Base-by-base conservation (phyloP, 2,797 vertebrate genomes). In the Gobionotothen gibberifrons region DNA sequence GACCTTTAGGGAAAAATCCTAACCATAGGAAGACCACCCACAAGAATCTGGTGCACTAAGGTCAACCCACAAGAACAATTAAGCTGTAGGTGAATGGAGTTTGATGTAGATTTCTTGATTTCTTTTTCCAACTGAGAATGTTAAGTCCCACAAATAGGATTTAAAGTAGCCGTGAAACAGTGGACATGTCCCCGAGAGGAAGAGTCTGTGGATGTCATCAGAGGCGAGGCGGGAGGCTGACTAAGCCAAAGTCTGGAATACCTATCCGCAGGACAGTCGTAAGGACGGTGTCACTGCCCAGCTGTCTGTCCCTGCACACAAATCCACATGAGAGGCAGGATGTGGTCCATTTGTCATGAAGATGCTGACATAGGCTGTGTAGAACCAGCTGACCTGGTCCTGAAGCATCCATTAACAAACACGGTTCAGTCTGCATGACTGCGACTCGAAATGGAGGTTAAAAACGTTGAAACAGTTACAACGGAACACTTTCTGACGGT, bases 201-300 rank as follows among this genome's bases (percentile, higher is more conserved):
- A 6, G 65, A 53, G 83, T 84, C 92, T 95, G 94, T 21, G 84
- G 85, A 93, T 94, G 87, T 93, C 92, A 94, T 95, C 93, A 93
- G 88, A 64, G 67, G 75, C 64, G 65, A 84, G 67, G 69, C n/a
- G 51, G 78, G 80, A 88, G 82, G 78, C 72, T 51, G 72, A 75
- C 64, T 19, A 72, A 83, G 76, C 80, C 55, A 19, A 52, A 67
- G 81, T 89, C 93, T 95, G 94, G 92, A 92, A 92, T 92, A 87
- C 72, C 88, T 65, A 94, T 95, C 89, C 83, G 46, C 62, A 51
- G 69, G 84, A 85, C 77, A 57, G 69, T 78, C 63, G 22, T 40
- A 21, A 66, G 52, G 76, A 44, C 70, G 49, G 67, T 57, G 85
- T 82, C 82, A 52, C 81, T 43, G 78, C 42, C 74, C 69, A 56